Evolutionary conservation across 2,113 vertebrate species (phyloP).

Genomic region (Chinchilla lanigera): DNA sequence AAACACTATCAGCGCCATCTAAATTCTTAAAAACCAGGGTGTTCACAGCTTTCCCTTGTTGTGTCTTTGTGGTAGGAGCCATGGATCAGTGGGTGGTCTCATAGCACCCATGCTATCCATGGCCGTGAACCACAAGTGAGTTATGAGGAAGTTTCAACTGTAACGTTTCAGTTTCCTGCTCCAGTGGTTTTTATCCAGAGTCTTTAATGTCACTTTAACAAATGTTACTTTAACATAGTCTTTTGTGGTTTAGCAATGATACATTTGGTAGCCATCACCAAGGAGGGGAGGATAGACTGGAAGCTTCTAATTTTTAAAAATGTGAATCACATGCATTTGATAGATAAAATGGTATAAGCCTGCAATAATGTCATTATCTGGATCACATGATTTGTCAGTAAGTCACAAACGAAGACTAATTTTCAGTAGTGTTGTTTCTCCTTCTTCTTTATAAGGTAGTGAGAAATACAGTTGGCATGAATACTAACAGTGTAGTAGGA

Average conservation of each 20-base stretch:
- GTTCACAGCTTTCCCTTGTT: constrained; percentile 63
- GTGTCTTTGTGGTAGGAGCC: constrained; percentile 72
- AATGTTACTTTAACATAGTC: constrained; percentile 88
- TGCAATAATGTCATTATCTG: constrained; percentile 81
- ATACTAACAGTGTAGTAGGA: not conserved
- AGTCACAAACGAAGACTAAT: constrained; percentile 68
- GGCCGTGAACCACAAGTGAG: constrained; percentile 85
- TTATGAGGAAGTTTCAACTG: constrained; percentile 80
- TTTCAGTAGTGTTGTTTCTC: constrained; percentile 59
- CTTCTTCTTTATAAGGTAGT: not conserved
- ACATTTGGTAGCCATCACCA: constrained; percentile 87
- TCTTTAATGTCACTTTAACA: constrained; percentile 88
- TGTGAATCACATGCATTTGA: constrained; percentile 87
- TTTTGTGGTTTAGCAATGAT: constrained; percentile 90
- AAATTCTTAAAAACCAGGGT: constrained; percentile 51
- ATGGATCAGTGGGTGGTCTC: constrained; percentile 85
- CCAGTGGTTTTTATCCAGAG: constrained; percentile 86
- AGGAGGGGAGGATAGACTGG: constrained; percentile 82
- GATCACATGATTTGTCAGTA: constrained; percentile 75
- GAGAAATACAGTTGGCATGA: not conserved
- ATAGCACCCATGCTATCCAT: constrained; percentile 78
- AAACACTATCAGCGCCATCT: constrained; percentile 44
- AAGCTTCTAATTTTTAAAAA: constrained; percentile 88
- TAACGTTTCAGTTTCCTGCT: constrained; percentile 80
- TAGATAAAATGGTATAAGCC: constrained; percentile 79